Evolutionary conservation across 2,113 vertebrate genomes (phyloP).

Genomic region (Upupa epops): DNA sequence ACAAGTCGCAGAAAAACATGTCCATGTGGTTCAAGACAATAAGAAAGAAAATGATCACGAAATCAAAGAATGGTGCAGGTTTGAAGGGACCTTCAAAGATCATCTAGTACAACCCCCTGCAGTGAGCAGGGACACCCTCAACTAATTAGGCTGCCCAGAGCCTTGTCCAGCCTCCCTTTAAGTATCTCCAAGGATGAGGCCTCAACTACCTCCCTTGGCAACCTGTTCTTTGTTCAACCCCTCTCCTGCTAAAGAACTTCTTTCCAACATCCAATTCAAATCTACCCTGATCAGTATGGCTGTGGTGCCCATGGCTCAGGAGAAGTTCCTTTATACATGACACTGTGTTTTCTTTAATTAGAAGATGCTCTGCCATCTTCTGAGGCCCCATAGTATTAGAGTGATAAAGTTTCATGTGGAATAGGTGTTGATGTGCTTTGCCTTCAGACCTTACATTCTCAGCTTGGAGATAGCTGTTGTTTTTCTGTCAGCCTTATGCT

Average conservation of each 20-base stretch:
- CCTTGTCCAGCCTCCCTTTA: no score
- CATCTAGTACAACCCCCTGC: no score
- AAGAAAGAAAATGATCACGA: background rate
- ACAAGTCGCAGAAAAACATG: background rate
- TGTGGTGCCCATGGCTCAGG: background rate
- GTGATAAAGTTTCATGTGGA: constrained; percentile 62
- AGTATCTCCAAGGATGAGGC: no score
- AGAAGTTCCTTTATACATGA: background rate
- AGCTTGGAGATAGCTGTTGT: constrained; percentile 64
- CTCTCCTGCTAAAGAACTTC: no score
- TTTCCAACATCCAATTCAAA: no score
- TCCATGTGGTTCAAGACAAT: background rate
- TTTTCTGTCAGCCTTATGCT: constrained; percentile 72
- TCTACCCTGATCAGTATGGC: background rate
- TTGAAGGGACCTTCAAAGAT: no score
- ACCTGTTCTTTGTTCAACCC: no score
- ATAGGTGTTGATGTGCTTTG: constrained; percentile 69
- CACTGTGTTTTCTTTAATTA: constrained; percentile 47
- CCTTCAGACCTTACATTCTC: constrained; percentile 65
- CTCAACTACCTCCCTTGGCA: no score
- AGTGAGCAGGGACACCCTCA: no score
- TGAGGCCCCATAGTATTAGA: constrained; percentile 2
- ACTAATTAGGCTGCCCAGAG: no score
- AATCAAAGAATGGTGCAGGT: no score
- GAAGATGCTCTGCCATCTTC: constrained; percentile 26